Percentiles rank a stretch among this genome's conserved stretches.
Conservation (phyloP, 2,797 vertebrate genomes). For the Falco biarmicus region DNA sequence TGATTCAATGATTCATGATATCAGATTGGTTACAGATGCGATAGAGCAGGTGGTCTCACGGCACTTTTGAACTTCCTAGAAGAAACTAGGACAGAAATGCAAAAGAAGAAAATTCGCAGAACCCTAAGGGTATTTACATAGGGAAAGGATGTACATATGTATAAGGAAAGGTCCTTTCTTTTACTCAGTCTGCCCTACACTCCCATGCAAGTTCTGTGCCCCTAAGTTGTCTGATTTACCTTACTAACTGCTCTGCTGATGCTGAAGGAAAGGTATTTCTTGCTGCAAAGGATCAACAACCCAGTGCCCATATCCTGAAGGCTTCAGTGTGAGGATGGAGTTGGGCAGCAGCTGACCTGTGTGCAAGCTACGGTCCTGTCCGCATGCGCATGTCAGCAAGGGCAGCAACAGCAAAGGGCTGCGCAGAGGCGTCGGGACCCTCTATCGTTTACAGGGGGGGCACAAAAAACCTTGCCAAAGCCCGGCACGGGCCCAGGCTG, state of each 20-base stretch:
- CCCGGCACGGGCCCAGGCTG: background rate
- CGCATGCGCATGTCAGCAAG: rapidly evolving
- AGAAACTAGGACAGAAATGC: background rate
- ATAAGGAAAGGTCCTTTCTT: background rate
- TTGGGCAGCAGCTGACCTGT: rapidly evolving
- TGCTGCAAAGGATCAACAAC: rapidly evolving
- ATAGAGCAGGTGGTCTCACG: background rate
- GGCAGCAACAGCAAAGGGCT: background rate
- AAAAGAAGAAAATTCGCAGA: background rate
- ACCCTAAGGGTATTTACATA: background rate
- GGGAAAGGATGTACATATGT: background rate
- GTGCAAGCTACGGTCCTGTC: rapidly evolving
- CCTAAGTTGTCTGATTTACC: rapidly evolving
- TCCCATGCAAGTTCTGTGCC: background rate
- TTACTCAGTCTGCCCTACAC: rapidly evolving
- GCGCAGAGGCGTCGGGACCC: background rate
- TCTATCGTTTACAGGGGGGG: rapidly evolving
- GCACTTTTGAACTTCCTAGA: background rate
- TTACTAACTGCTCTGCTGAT: rapidly evolving
- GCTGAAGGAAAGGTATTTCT: background rate
- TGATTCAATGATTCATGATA: constrained; percentile 27
- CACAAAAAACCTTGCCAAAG: background rate
- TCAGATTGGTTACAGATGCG: background rate
- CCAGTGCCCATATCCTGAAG: rapidly evolving
- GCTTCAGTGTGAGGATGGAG: background rate